These are phyloP conservation scores for Mesocricetus auratus DNA, from an alignment of 2,113 vertebrate genomes.

Conservation along the genomic window DNA sequence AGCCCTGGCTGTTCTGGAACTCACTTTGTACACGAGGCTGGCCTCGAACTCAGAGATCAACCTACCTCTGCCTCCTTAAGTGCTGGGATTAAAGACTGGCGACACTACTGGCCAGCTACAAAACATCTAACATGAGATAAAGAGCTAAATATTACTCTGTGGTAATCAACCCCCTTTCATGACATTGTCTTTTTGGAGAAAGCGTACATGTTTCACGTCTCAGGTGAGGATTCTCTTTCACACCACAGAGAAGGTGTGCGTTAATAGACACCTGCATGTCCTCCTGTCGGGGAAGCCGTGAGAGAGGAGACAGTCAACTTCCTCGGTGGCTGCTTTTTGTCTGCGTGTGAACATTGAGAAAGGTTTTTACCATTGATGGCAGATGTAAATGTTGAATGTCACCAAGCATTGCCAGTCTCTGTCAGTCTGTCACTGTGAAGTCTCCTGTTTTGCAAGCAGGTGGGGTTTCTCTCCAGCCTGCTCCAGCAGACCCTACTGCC, in stretches of 20 bases:
- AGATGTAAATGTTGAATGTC: not conserved
- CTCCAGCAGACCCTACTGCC: not conserved
- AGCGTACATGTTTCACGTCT: not conserved
- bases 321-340: not conserved
- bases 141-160: not conserved
- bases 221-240: not conserved
- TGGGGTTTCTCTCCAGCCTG: not conserved
- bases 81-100: not conserved
- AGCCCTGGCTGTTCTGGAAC: not conserved
- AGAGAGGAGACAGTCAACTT: not conserved
- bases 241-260: not conserved
- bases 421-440: not conserved
- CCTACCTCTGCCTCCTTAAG: not conserved
- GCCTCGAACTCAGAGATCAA: not conserved
- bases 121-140: not conserved
- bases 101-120: not conserved
- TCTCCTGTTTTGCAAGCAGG: not conserved
- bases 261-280: not conserved
- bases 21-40: not conserved
- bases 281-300: not conserved
- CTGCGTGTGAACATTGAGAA: not conserved
- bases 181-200: not conserved
- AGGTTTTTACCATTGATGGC: not conserved
- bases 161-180: not conserved
- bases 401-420: not conserved